Base-by-base conservation (phyloP, 2,113 vertebrate species). In the Atractosteus spatula region DNA sequence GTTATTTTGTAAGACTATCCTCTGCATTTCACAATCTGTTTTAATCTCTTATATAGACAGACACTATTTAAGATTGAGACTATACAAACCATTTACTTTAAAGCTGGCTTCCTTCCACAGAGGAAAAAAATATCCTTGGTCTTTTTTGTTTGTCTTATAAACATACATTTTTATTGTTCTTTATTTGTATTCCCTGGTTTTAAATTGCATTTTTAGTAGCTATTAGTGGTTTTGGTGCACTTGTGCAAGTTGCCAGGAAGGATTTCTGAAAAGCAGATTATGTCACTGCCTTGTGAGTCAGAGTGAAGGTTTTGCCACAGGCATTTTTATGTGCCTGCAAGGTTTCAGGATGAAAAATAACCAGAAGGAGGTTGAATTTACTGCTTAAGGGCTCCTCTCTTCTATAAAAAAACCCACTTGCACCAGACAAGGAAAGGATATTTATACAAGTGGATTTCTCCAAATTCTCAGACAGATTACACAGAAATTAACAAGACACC, bases 231-330 rank as follows among this genome's bases (percentile, higher is more conserved):
- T 59, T 59, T n/a, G 14, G 57, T 14, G 12, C 14, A 59, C 57
- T 43, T 62, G 54, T 63, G 29, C 17, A 55, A 12, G 8, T 43
- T 74, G 59, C 17, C 61, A 71, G 62, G 57, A 61, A 74, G 45
- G 13, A 73, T 67, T 67, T 66, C 66, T 41, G 56, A 3, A 73
- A 73, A 73, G 65, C 66, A 42, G 67, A 56, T 68, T 62, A 68
- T 55, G 45, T 61, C 43, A 45, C 16, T 41, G 65, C 55, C 62
- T 68, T 45, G 42, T 55, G 65, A 73, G 64, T 73, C 65, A 51
- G 45, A 4, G 55, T 42, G 4, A 62, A 42, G 55, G 16, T 68
- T 51, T 29, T 62, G 42, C 55, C 12, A 59, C 71, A 73, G 65
- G 56, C 11, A 62, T 55, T 16, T 68, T 55, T 55, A n/a, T 66